Base-by-base conservation (phyloP, 2,888 invertebrate species). In the Macrostomum cliftonense region DNA sequence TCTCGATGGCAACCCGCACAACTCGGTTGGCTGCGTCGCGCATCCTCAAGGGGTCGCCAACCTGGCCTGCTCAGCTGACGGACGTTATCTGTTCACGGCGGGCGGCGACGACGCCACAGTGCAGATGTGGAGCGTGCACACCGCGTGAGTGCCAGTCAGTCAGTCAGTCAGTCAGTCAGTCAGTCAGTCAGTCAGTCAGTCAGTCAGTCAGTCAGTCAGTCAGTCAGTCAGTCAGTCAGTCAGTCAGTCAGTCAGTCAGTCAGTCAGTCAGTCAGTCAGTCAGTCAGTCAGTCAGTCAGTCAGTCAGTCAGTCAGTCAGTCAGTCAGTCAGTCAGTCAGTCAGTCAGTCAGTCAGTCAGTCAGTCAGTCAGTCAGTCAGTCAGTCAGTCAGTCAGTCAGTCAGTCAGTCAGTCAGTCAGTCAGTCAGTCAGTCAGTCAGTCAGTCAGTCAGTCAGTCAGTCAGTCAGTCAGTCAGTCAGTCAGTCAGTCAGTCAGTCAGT, bases 1-100 rank as follows among this genome's bases (percentile, higher is more conserved):
- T 0, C 66, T 79, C 0, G 79, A 81, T 61, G 83, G 82, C 0
- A 82, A 82, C 64, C 82, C 82, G 5, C 81, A 77, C 71, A 63
- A 67, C 52, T 58, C 67, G 36, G 64, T 65, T 61, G 66, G 67
- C 7, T 57, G 79, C 52, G 70, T 79, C 20, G 81, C 77, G 2
- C 81, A 82, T 65, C 79, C 81, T 0, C 61, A 65, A 46, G 75
- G 77, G 70, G 80, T 80, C 7, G 55, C 63, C 36, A 64, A 65
- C 51, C 48, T 71, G 48, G 62, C 59, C 17, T 58, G 71, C 45
- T 75, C 74, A 53, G 53, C 61, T 42, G 73, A 76, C 59, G 75
- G 74, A 12, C 66, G 69, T 54, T 73, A 70, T 55, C 55, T 77
- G 28, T 78, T 78, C 60, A 76, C 77, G 1, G 65, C 73, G 44